phyloP scores from a whole-genome alignment of 2,888 invertebrate species.

The Megamerina dolium region DNA sequence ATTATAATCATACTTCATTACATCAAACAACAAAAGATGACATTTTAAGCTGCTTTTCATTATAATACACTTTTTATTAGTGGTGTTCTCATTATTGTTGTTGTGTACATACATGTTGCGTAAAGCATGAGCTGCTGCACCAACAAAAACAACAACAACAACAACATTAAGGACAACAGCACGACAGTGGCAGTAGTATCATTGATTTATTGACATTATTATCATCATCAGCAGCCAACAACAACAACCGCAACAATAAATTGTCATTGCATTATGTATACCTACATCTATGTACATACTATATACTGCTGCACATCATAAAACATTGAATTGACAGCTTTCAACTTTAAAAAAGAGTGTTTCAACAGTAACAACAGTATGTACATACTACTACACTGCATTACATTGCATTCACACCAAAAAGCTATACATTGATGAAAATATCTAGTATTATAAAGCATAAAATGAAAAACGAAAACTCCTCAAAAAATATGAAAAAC shows the following conservation, averaged over 20 bases:
- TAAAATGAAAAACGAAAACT: too few relatives aligned
- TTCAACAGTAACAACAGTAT: too few relatives aligned
- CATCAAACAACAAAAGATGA: constrained; percentile 35
- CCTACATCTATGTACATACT: background rate
- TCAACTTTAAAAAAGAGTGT: background rate
- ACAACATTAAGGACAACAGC: too few relatives aligned
- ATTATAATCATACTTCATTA: background rate
- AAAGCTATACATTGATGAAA: too few relatives aligned
- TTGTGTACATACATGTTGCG: too few relatives aligned
- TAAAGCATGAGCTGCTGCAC: too few relatives aligned
- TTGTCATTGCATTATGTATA: background rate
- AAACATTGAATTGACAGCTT: background rate
- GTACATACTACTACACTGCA: too few relatives aligned
- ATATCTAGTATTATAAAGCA: too few relatives aligned
- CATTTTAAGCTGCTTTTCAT: constrained; percentile 49
- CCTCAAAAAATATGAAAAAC: too few relatives aligned
- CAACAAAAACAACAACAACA: too few relatives aligned
- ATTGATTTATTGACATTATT: constrained; percentile 15
- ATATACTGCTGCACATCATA: background rate
- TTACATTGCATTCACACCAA: too few relatives aligned
- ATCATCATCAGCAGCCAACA: constrained; percentile 4
- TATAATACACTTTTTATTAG: constrained; percentile 27
- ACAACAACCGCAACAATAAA: constrained; percentile 2
- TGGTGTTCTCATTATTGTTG: too few relatives aligned
- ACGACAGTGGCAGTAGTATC: constrained; percentile 3